A percentile compares a stretch with the other conserved stretches of the same genome.
phyloP scores from a whole-genome alignment of 2,113 vertebrate genomes.

The Dicerorhinus sumatrensis region DNA sequence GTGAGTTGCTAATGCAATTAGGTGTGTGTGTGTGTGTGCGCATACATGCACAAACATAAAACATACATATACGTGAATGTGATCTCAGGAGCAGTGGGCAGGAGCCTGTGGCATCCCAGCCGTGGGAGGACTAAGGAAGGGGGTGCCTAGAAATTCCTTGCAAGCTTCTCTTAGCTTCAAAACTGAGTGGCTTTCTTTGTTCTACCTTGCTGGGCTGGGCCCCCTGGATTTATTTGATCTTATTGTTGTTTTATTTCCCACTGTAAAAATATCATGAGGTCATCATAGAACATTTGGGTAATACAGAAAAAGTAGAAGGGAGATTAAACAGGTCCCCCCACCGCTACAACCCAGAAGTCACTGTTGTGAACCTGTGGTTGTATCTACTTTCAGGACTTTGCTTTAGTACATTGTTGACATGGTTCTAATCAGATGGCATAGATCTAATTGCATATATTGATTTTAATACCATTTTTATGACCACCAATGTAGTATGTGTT shows the following conservation, averaged over 20 bases:
- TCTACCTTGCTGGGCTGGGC: not conserved
- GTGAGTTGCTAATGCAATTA: not conserved
- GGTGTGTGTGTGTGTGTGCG: too few species aligned
- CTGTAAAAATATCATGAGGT: not conserved
- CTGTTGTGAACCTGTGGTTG: not conserved
- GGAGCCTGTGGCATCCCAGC: not conserved
- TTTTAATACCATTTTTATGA: slow-evolving; percentile 38
- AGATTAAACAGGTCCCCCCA: not conserved
- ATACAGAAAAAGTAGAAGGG: not conserved
- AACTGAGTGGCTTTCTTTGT: not conserved
- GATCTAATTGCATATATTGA: not conserved
- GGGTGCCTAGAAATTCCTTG: not conserved
- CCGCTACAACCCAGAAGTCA: not conserved
- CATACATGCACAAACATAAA: not conserved
- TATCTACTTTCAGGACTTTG: not conserved
- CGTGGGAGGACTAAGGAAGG: not conserved
- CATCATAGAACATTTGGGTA: not conserved
- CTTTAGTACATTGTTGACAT: not conserved
- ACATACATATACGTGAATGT: fast-evolving
- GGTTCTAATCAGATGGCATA: not conserved
- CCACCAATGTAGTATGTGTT: not conserved
- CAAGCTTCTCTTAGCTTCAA: not conserved
- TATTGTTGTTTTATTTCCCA: not conserved
- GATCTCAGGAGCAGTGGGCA: not conserved
- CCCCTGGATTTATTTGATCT: not conserved